These are phyloP conservation scores for Heterohyrax brucei DNA, from an alignment of 2,797 vertebrate genomes.

Conservation along the genomic window DNA sequence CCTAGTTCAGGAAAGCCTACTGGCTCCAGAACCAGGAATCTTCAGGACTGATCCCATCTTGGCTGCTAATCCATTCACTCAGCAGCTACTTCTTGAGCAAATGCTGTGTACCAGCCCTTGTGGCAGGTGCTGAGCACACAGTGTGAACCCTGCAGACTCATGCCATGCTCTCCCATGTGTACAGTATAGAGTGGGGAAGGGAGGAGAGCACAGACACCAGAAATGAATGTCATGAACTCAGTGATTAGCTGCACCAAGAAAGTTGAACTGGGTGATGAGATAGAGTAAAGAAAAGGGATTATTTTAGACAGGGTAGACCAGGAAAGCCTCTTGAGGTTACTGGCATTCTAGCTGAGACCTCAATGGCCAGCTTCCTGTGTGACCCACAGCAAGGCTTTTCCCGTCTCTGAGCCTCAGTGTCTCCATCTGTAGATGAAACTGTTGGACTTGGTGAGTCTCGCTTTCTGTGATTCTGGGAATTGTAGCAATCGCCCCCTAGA, in stretches of 20 bases:
- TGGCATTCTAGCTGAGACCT: neutral
- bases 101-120: neutral
- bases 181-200: neutral
- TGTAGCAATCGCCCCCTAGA: neutral
- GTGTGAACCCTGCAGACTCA: rapidly evolving
- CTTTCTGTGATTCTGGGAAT: neutral
- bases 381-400: too few relatives aligned
- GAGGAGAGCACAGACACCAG: rapidly evolving
- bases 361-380: neutral
- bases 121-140: neutral
- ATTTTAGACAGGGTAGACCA: rapidly evolving
- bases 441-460: rapidly evolving
- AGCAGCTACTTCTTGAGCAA: neutral
- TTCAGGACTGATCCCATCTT: neutral
- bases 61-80: neutral
- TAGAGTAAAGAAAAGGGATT: rapidly evolving
- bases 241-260: neutral
- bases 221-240: neutral
- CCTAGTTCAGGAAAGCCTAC: neutral
- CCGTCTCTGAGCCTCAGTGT: neutral
- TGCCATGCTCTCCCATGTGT: neutral
- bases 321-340: rapidly evolving
- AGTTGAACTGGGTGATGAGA: rapidly evolving
- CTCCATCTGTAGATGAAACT: neutral
- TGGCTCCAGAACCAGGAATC: neutral